phyloP scores from a whole-genome alignment of 2,797 vertebrate genomes.

The Limnodromus scolopaceus region DNA sequence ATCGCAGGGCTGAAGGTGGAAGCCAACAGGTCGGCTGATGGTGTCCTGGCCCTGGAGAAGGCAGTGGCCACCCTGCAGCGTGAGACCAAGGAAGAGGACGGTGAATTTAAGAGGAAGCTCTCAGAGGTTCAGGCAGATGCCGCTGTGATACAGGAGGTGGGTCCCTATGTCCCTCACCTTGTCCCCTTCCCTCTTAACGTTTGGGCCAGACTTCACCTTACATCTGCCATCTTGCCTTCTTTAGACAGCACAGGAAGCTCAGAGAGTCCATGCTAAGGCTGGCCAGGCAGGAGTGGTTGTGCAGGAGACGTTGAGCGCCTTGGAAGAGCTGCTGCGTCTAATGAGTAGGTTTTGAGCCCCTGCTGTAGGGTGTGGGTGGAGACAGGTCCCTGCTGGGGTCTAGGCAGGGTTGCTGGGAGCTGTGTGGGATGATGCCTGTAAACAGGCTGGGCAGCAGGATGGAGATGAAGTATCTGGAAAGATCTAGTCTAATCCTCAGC shows the following conservation, averaged over 20 bases:
- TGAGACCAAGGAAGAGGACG: conserved; percentile 51
- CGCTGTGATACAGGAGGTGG: conserved; percentile 64
- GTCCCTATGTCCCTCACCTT: not conserved
- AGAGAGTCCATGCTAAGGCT: conserved; percentile 73
- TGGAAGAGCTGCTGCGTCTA: conserved; percentile 80
- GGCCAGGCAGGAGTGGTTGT: conserved; percentile 71
- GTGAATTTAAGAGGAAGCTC: conserved; percentile 53
- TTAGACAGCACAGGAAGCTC: conserved; percentile 79
- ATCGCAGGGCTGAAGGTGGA: conserved; percentile 72
- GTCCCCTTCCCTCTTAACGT: not conserved
- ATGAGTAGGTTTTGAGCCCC: conserved; percentile 76
- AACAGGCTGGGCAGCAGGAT: not conserved
- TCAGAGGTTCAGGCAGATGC: conserved; percentile 28
- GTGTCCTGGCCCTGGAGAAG: conserved; percentile 76
- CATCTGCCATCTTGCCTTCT: not conserved
- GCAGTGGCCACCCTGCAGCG: conserved; percentile 69
- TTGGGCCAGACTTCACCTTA: not conserved
- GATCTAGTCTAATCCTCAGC: not conserved
- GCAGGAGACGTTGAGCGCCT: conserved; percentile 67
- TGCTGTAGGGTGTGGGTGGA: not conserved
- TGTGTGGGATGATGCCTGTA: not conserved
- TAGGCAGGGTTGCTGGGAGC: not conserved
- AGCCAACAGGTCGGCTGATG: conserved; percentile 79
- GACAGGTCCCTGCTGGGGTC: not conserved
- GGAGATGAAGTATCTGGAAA: not conserved